phyloP scores from a whole-genome alignment of 2,113 vertebrate species.

The Erinaceus europaeus region DNA sequence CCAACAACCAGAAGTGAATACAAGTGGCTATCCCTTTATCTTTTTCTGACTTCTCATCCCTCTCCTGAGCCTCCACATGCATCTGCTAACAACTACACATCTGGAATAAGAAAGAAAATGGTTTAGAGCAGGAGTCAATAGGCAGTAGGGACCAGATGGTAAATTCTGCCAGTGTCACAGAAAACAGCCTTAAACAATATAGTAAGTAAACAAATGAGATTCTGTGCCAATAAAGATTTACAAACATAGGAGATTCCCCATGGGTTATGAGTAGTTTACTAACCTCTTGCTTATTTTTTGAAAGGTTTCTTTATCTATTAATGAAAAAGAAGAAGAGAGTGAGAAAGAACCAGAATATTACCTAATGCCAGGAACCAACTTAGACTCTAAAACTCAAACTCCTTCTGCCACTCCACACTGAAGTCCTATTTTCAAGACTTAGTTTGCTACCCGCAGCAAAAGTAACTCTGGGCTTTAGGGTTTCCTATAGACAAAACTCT shows the following conservation, averaged over 20 bases:
- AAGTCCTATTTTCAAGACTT: neutral
- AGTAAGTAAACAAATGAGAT: neutral
- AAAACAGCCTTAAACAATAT: neutral
- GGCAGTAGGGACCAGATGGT: neutral
- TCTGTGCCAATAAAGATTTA: neutral
- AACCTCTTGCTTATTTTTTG: neutral
- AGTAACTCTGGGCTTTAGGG: neutral
- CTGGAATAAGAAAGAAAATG: neutral
- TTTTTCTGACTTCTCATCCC: neutral
- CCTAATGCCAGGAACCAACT: too few relatives aligned
- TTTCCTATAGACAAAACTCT: constrained; percentile 1
- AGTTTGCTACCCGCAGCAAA: neutral
- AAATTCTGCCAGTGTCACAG: neutral
- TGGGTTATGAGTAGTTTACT: neutral
- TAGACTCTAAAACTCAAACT: neutral
- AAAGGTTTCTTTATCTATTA: too few relatives aligned
- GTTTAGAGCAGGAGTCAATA: neutral
- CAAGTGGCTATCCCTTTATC: neutral
- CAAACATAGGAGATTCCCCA: neutral
- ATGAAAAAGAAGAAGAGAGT: too few relatives aligned
- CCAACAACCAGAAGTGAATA: neutral
- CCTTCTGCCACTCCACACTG: neutral
- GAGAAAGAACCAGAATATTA: too few relatives aligned
- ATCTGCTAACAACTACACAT: neutral
- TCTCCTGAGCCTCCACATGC: neutral